phyloP scores from a whole-genome alignment of 2,888 invertebrate species.

The Pseudococcus longispinus region DNA sequence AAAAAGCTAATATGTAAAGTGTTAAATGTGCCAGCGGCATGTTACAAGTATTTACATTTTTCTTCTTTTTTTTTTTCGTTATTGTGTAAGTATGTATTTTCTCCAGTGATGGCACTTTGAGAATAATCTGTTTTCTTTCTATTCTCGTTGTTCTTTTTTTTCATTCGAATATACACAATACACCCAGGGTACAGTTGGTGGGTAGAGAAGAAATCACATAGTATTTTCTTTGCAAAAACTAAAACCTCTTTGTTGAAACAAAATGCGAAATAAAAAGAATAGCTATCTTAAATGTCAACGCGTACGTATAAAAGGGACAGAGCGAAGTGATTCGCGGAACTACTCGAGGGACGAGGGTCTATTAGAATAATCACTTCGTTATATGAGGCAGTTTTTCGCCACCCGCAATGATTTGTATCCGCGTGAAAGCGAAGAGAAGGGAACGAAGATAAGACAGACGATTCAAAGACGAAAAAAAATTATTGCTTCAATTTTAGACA shows the following conservation, averaged over 20 bases:
- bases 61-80: neutral
- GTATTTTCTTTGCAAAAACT: neutral
- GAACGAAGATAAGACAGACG: too few relatives aligned
- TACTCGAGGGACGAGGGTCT: neutral
- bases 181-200: neutral
- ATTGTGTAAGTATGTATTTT: neutral
- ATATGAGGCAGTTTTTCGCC: neutral
- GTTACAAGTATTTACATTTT: neutral
- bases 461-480: neutral
- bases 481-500: neutral
- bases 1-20: slow-evolving; percentile 19
- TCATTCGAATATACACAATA: neutral
- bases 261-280: neutral
- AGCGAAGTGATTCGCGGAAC: neutral
- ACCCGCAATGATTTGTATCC: neutral
- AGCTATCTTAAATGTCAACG: neutral
- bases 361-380: neutral
- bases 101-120: neutral
- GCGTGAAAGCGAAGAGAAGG: neutral
- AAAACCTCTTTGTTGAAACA: neutral
- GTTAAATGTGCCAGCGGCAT: slow-evolving; percentile 1
- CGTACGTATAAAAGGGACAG: neutral
- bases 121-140: slow-evolving; percentile 8
- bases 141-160: neutral
- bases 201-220: neutral